Evolutionary conservation across 2,113 vertebrate genomes (phyloP), one percentile per base, ranked within the genome.

Genomic region (Psittacus erithacus): DNA sequence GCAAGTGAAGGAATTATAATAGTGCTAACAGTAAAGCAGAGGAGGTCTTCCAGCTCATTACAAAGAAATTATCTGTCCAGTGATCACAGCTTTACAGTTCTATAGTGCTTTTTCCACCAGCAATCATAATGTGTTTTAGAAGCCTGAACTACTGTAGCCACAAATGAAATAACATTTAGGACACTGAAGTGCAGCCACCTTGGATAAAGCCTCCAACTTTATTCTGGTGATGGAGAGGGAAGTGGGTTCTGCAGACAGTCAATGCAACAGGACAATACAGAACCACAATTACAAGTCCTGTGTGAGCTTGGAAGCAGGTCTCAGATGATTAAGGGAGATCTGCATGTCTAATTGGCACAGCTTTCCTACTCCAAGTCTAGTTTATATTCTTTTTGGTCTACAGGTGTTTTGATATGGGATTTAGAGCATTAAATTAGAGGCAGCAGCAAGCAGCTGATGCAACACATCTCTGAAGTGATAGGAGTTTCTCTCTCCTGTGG

Each of bases 361-460:
- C 85, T 91, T 95, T 86, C 62, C 49, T 43, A 44, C 52, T 90
- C 81, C 52, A 76, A 52, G 62, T 60, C 33, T 77, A 24, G 46
- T 87, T 93, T 70, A 63, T 80, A 86, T 68, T 84, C 78, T 79
- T 77, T 92, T 91, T 87, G 60, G 86, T 78, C 71, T 92, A 24
- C 13, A 68, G 53, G 90, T 94, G 81, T 90, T 96, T 96, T 91
- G 55, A 71, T 88, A 94, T 23, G 52, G 86, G 89, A 87, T 82
- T 93, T 60, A 82, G 60, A 86, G 35, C 38, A 91, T 41, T 83
- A 84, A 95, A 97, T 94, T 91, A 95, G 64, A 93, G 90, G 78
- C 86, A 85, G 79, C n/a, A 82, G 78, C n/a, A 85, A 79, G 86
- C 20, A 73, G 68, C 43, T 95, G 95, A 97, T 76, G 90, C 71